phyloP scores from a whole-genome alignment of 1,140 invertebrate genomes.

The Eubasilissa regina region DNA sequence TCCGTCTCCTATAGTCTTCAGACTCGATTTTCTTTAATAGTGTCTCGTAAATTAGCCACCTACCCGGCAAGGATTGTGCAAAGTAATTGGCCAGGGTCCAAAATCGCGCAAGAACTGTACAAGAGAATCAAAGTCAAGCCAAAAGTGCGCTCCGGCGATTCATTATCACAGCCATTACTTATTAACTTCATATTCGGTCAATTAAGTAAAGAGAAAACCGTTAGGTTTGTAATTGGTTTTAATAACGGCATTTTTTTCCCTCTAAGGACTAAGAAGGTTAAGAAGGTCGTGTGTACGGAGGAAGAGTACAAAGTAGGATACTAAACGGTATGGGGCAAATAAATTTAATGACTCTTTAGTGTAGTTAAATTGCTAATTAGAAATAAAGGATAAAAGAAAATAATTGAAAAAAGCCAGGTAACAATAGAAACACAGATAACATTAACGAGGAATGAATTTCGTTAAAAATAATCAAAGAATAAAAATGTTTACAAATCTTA shows the following conservation, averaged over 20 bases:
- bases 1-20: background rate
- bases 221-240: constrained; percentile 9
- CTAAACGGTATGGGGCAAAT: too few species aligned
- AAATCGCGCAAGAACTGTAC: background rate
- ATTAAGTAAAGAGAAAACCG: constrained; percentile 1
- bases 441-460: too few species aligned
- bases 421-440: too few species aligned
- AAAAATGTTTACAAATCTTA: too few species aligned
- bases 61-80: constrained; percentile 27
- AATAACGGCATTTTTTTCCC: background rate
- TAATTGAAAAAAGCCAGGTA: too few species aligned
- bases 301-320: too few species aligned
- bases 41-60: constrained; percentile 9
- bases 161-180: constrained; percentile 2
- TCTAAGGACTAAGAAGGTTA: too few species aligned
- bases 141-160: background rate
- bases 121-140: constrained; percentile 13
- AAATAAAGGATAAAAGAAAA: too few species aligned
- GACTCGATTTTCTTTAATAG: constrained; percentile 19
- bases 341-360: too few species aligned
- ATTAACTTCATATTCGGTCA: background rate
- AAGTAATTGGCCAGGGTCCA: constrained; percentile 21
- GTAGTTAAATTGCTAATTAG: too few species aligned
- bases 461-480: too few species aligned
- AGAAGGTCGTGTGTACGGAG: too few species aligned